A percentile compares a stretch with the other conserved stretches of the same genome.
Evolutionary conservation across 2,888 invertebrate genomes (phyloP).

Genomic region (Cinara cedri): DNA sequence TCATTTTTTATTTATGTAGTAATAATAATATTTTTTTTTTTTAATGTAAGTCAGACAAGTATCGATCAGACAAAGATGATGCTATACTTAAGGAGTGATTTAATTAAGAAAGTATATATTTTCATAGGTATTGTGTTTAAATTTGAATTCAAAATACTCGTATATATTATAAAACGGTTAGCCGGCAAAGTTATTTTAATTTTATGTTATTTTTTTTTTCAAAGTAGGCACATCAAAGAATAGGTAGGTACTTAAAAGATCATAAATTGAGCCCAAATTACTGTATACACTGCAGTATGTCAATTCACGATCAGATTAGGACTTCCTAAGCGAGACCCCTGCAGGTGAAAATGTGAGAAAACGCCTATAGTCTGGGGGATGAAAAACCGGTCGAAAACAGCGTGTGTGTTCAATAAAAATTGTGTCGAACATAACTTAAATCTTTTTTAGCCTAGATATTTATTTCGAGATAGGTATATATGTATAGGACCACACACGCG

Average conservation of each 20-base stretch:
- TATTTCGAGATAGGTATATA: constrained; percentile 21
- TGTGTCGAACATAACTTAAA: constrained; percentile 51
- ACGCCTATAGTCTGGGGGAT: constrained; percentile 46
- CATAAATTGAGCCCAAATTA: constrained; percentile 43
- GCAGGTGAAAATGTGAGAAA: constrained; percentile 55
- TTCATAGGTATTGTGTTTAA: background rate
- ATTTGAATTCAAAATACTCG: constrained; percentile 7
- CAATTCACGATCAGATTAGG: constrained; percentile 42
- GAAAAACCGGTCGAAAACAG: constrained; percentile 54
- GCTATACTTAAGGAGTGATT: too few species aligned
- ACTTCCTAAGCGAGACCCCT: constrained; percentile 19
- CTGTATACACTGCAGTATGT: constrained; percentile 3
- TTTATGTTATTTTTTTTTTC: background rate
- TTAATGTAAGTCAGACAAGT: too few species aligned
- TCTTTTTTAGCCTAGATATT: constrained; percentile 41
- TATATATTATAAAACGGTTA: background rate
- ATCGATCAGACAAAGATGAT: too few species aligned
- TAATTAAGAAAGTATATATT: constrained; percentile 3
- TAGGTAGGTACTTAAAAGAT: constrained; percentile 40
- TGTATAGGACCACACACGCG: constrained; percentile 32
- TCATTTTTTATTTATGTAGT: too few species aligned
- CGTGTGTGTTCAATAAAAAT: constrained; percentile 50
- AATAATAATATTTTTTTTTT: too few species aligned
- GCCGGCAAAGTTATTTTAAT: background rate
- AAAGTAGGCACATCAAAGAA: background rate